Conservation (phyloP, 1,140 invertebrate genomes). For the Cotesia glomerata region DNA sequence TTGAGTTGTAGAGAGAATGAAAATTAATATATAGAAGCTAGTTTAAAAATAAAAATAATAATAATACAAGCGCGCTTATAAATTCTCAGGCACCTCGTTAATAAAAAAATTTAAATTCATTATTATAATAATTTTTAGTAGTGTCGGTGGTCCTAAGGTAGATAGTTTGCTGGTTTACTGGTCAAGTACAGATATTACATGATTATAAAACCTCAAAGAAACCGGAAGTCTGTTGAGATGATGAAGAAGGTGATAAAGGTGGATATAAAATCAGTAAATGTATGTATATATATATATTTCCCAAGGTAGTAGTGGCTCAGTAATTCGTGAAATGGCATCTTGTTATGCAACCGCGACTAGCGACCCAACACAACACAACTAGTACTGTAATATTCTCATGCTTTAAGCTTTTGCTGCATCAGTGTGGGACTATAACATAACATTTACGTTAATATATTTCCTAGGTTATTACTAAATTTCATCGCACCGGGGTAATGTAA, state of each 20-base stretch:
- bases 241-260: conserved; percentile 21
- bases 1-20: too few species aligned
- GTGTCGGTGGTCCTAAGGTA: background rate
- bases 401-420: too few species aligned
- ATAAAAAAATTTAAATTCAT: background rate
- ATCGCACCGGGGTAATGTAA: background rate
- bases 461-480: conserved; percentile 8
- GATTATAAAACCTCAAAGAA: conserved; percentile 20
- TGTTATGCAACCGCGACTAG: conserved; percentile 18
- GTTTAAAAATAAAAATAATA: too few species aligned
- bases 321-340: conserved; percentile 24
- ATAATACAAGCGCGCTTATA: too few species aligned
- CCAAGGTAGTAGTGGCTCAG: background rate
- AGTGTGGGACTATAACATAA: background rate
- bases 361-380: background rate
- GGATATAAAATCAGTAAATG: background rate
- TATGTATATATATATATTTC: background rate
- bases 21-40: too few species aligned
- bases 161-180: background rate
- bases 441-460: conserved; percentile 17
- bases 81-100: conserved; percentile 25
- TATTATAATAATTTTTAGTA: too few species aligned
- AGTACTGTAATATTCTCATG: conserved; percentile 2
- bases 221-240: background rate
- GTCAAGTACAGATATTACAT: conserved; percentile 15